Evolutionary conservation across 30 jellyfish, hydroid and myxozoan species (phyloP), one percentile per base, ranked within the genome.

Genomic region (Morbakka virulenta): DNA sequence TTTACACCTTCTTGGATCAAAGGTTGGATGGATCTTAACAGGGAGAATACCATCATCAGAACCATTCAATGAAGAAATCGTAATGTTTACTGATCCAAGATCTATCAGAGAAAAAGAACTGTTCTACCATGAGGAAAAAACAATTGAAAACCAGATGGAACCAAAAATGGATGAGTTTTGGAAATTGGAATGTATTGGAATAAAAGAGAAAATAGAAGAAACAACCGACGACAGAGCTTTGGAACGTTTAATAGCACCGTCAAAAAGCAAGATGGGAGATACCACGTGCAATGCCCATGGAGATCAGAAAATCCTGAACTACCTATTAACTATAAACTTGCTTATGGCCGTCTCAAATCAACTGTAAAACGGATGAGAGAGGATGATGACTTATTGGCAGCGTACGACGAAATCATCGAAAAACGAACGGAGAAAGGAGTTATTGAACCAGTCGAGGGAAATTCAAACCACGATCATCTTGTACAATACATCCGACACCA

Each of bases 401-500:
- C 9, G 17, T 36, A 72, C 12, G 57, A 72, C 20, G 81, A 31
- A 13, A 72, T 72, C 53, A 72, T 72, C 24, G 13, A 52, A 72
- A 34, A 36, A 14, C 83, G 51, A 28, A 35, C 41, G 2, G 81
- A 31, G 69, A 69, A 69, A 30, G 71, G 71, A n/a, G 34, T 69
- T 4, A 34, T 28, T 24, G 81, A 69, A 69, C 23, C 35, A 47
- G 2, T 69, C 4, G 61, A 72, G 9, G 67, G 24, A 34, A 69
- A 0, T 17, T 25, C 32, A 32, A 69, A 69, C 33, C 33, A 69
- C 27, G 69, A 41, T 32, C 35, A 69, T 9, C 21, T 21, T 1
- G 29, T 28, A 28, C 84, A 72, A 14, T 72, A 72, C 51, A 72
- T 72, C 23, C 84, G 77, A 50, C 84, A 72, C 27, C 84, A 72